phyloP scores from a whole-genome alignment of 2,888 invertebrate genomes.

The Terebella lapidaria region DNA sequence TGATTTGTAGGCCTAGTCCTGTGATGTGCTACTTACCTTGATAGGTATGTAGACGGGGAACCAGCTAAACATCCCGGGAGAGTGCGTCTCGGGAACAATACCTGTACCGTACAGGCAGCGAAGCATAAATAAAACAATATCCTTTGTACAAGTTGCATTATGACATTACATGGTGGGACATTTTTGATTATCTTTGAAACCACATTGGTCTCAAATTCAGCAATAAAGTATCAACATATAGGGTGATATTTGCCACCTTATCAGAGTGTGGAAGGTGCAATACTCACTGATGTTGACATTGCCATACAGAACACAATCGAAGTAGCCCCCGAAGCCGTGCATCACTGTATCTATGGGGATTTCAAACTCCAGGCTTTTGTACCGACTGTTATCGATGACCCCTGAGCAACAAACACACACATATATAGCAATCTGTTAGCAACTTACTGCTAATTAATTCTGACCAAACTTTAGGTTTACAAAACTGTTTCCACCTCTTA shows the following conservation, averaged over 20 bases:
- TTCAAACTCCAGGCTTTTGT: slow-evolving; percentile 65
- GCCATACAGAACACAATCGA: slow-evolving; percentile 81
- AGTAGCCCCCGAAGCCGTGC: slow-evolving; percentile 94
- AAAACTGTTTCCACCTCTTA: no score
- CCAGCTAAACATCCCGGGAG: slow-evolving; percentile 94
- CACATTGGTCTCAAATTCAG: no score
- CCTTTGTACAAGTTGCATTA: no score
- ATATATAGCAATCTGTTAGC: slow-evolving; percentile 54
- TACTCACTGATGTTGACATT: slow-evolving; percentile 71
- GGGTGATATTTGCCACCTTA: no score
- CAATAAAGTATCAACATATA: no score
- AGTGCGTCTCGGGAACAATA: slow-evolving; percentile 83
- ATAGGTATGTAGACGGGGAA: slow-evolving; percentile 94
- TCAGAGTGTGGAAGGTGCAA: neutral
- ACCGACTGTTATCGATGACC: slow-evolving; percentile 68
- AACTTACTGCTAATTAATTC: no score
- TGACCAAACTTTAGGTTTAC: no score
- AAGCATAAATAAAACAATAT: no score
- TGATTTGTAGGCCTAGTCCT: no score
- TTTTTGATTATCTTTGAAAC: no score
- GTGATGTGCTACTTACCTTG: slow-evolving; percentile 36
- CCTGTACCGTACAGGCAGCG: slow-evolving; percentile 40
- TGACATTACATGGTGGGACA: no score
- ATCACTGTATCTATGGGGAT: slow-evolving; percentile 73
- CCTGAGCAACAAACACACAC: slow-evolving; percentile 46